These are phyloP conservation scores for Diploptera punctata DNA, from an alignment of 2,888 invertebrate species.

Conservation along the genomic window DNA sequence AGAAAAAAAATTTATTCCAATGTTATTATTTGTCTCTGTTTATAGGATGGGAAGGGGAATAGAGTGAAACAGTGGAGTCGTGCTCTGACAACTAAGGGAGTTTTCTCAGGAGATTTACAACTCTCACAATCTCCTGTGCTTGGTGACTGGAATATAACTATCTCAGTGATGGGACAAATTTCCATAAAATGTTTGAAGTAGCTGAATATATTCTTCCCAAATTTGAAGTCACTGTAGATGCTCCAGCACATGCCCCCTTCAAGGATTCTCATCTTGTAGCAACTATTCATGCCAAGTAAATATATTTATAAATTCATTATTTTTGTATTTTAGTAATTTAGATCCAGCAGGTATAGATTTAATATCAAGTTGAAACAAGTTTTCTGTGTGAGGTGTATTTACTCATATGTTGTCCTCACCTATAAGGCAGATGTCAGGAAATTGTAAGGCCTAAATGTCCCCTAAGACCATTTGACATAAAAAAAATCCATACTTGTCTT, in stretches of 20 bases:
- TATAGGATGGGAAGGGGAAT: slow-evolving; percentile 77
- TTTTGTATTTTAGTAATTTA: too few relatives aligned
- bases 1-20: too few relatives aligned
- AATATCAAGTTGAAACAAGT: too few relatives aligned
- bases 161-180: slow-evolving; percentile 67
- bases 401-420: too few relatives aligned
- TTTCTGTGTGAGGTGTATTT: too few relatives aligned
- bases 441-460: too few relatives aligned
- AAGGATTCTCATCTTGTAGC: slow-evolving; percentile 79
- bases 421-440: too few relatives aligned
- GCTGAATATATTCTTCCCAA: slow-evolving; percentile 94
- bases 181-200: slow-evolving; percentile 77
- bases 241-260: slow-evolving; percentile 82
- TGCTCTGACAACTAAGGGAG: slow-evolving; percentile 71
- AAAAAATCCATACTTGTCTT: too few relatives aligned
- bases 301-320: too few relatives aligned
- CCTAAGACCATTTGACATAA: too few relatives aligned
- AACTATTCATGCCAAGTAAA: slow-evolving; percentile 83
- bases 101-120: slow-evolving; percentile 76
- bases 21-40: slow-evolving; percentile 32
- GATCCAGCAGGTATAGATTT: too few relatives aligned
- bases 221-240: slow-evolving; percentile 85
- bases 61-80: slow-evolving; percentile 82
- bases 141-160: slow-evolving; percentile 87
- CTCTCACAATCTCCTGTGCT: slow-evolving; percentile 84